Evolutionary conservation across 2,797 vertebrate genomes (phyloP), one percentile per base, ranked within the genome.

Genomic region (Hozukius guyotensis): DNA sequence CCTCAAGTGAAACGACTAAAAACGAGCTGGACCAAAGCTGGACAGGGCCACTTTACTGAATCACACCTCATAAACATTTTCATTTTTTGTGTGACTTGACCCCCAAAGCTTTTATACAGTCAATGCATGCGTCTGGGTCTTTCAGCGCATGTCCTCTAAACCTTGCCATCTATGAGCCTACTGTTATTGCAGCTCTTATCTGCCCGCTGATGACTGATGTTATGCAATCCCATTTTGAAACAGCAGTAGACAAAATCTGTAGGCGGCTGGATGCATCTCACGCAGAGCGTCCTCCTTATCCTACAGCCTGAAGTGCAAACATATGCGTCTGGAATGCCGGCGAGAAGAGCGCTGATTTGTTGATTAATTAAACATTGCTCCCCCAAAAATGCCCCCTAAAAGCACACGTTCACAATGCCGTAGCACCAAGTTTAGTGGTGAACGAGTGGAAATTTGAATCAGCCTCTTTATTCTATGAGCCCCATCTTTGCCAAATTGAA

Each of bases 401-500:
- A 96, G 94, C 97, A 96, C 96, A 97, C 94, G 95, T 97, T 95
- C 96, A 96, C 96, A 96, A 96, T 95, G 97, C 97, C 88, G 93
- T 94, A 96, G 96, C 95, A 87, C 97, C 96, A 97, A 97, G 97
- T 98, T 98, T 97, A 97, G 96, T 95, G 85, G 96, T 89, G 96
- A 97, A 97, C 97, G 96, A 97, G 97, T 98, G 97, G 96, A 96
- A 96, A 97, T 96, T 96, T 96, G 97, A 98, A 97, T 96, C 96
- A 94, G 91, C 96, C 96, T 96, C 97, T 98, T 96, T 97, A 97
- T 96, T 97, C 96, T 95, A 97, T 96, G 96, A 97, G 97, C 96
- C 96, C 96, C 90, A 97, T 98, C 97, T 97, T 94, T 97, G 96
- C 96, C 97, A 99, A 98, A 98, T 98, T 97, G 96, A 98, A 97